phyloP scores from a whole-genome alignment of 2,888 invertebrate species.

The Chrysolina oricalcia region DNA sequence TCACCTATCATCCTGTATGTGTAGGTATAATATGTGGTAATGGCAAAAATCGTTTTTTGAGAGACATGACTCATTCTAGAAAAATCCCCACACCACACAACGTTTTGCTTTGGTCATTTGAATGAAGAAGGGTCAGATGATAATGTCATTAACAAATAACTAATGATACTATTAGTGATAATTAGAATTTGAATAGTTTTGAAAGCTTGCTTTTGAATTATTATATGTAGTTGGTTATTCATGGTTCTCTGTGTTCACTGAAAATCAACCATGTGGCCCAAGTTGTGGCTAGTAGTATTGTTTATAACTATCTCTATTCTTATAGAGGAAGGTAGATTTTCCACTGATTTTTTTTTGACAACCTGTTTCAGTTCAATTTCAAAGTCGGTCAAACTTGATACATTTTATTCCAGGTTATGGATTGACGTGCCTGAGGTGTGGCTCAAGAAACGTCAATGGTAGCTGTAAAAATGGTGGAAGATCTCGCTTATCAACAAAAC shows the following conservation, averaged over 20 bases:
- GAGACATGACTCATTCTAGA: too few relatives aligned
- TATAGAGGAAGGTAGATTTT: neutral
- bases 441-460: constrained; percentile 27
- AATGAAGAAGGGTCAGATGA: too few relatives aligned
- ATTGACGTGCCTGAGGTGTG: constrained; percentile 29
- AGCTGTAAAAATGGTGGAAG: constrained; percentile 24
- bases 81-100: neutral
- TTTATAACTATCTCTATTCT: neutral
- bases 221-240: neutral
- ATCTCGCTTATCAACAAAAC: neutral
- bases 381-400: neutral
- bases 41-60: too few relatives aligned
- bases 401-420: constrained; percentile 21
- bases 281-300: neutral
- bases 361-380: neutral
- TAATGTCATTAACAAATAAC: too few relatives aligned
- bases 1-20: too few relatives aligned
- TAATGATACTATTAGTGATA: neutral
- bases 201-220: neutral
- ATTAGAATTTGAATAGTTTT: neutral
- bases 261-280: neutral
- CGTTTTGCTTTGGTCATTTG: too few relatives aligned
- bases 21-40: too few relatives aligned
- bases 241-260: neutral
- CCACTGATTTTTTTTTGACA: neutral